Base-by-base conservation (phyloP, 2,888 invertebrate species). In the Ctenicera cuprea region DNA sequence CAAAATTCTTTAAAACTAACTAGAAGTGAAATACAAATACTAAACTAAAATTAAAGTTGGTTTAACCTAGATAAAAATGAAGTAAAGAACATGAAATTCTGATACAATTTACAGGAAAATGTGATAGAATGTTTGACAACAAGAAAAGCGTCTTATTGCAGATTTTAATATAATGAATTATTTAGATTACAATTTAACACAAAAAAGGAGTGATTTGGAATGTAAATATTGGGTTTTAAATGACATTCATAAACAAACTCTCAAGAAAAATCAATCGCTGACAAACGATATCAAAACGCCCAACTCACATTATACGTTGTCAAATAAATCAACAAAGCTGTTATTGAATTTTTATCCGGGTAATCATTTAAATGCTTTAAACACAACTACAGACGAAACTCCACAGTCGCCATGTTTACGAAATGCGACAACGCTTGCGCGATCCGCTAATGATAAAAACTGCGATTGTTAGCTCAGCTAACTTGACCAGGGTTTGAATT, bases 371-470 rank as follows among this genome's bases (percentile, higher is more conserved):
- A 79, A 77, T 76, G 76, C 77, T 77, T 77, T 79, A 79, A 80
- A 75, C 79, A 80, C 78, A 78, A 79, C 78, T 79, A 80, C 77
- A 71, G 78, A 75, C 76, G 76, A 78, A 79, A 77, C 77, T 76
- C 79, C 77, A 78, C 80, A 77, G 71, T 74, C 79, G 80, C 80
- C 80, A 80, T 80, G 76, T 80, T 80, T 77, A 73, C 75, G 68
- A 59, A 50, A 57, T 45, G 64, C 63, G 67, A 76, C 61, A 48
- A 71, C 76, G 79, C 80, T 72, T 79, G 80, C 78, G 79, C 74
- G 52, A 61, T 50, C 12, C 52, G 50, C 57, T 57, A 57, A 57
- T 37, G 57, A 57, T 20, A 59, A 54, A 54, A 59, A 20, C 59
- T 38, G 59, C 59, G 38, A 38, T 59, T 38, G 59, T 38, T 57